Evolutionary conservation across 2,888 invertebrate genomes (phyloP).

Genomic region (Clepsis dumicolana): DNA sequence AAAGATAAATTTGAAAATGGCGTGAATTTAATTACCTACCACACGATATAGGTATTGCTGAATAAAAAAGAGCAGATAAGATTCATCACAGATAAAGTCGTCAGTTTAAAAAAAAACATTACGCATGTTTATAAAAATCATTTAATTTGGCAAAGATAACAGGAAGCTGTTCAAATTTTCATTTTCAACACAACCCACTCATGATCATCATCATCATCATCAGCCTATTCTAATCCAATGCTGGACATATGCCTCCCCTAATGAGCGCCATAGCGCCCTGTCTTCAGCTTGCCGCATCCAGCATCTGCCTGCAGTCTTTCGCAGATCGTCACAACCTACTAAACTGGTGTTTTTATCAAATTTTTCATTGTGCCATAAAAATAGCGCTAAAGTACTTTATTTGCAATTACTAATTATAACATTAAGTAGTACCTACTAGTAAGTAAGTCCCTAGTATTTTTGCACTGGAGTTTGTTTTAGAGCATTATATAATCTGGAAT

Average conservation of each 20-base stretch:
- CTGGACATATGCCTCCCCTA: no score
- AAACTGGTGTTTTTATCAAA: neutral
- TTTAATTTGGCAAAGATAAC: neutral
- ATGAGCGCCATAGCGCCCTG: no score
- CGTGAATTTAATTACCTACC: slow-evolving; percentile 25
- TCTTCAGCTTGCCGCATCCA: no score
- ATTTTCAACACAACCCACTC: neutral
- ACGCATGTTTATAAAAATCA: neutral
- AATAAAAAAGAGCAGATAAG: neutral
- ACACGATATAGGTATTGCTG: slow-evolving; percentile 8
- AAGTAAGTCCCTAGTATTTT: no score
- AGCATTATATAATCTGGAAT: neutral
- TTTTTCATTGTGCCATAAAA: neutral
- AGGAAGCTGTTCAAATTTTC: slow-evolving; percentile 2
- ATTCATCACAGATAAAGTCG: slow-evolving; percentile 3
- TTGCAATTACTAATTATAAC: no score
- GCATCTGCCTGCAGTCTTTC: no score
- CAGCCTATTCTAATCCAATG: no score
- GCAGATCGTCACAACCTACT: no score
- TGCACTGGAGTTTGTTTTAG: neutral
- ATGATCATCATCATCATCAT: no score
- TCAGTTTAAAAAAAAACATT: slow-evolving; percentile 11
- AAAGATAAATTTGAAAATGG: slow-evolving; percentile 30
- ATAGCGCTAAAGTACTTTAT: neutral
- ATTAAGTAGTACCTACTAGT: no score